These are phyloP conservation scores for Spialia ferax DNA, from an alignment of 2,888 invertebrate genomes.

Conservation along the genomic window DNA sequence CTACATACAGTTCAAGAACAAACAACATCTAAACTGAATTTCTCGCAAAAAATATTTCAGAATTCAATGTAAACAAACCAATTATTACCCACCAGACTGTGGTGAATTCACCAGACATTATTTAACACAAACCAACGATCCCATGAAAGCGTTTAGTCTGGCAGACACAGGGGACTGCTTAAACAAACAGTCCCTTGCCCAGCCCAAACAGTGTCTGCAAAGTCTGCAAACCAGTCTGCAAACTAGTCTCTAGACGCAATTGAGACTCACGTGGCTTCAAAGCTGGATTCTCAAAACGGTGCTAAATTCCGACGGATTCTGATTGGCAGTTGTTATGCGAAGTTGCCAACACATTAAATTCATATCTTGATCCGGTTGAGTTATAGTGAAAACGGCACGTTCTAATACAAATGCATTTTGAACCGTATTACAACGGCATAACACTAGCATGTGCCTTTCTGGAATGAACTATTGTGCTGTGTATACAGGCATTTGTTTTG, in stretches of 20 bases:
- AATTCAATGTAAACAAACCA: not conserved
- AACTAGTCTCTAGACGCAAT: slow-evolving; percentile 16
- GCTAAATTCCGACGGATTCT: slow-evolving; percentile 25
- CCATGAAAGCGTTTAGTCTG: slow-evolving; percentile 3
- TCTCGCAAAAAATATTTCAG: not conserved
- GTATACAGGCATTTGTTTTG: slow-evolving; percentile 6
- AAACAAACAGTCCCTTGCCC: slow-evolving; percentile 17
- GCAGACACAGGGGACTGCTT: slow-evolving; percentile 1
- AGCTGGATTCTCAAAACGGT: slow-evolving; percentile 1
- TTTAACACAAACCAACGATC: not conserved
- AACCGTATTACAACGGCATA: not conserved
- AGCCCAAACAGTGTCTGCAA: slow-evolving; percentile 23
- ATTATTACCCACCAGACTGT: not conserved
- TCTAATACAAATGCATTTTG: not conserved
- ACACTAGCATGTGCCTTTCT: not conserved
- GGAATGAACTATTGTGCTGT: not conserved
- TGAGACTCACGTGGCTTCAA: slow-evolving; percentile 30
- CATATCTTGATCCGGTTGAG: slow-evolving; percentile 28
- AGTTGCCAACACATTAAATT: slow-evolving; percentile 42
- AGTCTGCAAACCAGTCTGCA: slow-evolving; percentile 19
- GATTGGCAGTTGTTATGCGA: slow-evolving; percentile 56
- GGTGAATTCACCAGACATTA: not conserved
- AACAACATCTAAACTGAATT: not conserved
- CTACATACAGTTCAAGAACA: too few species aligned
- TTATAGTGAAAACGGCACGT: slow-evolving; percentile 17